Percentiles rank a stretch among this genome's conserved stretches.
Evolutionary conservation across 2,888 invertebrate genomes (phyloP).

Genomic region (Orthosia cruda): DNA sequence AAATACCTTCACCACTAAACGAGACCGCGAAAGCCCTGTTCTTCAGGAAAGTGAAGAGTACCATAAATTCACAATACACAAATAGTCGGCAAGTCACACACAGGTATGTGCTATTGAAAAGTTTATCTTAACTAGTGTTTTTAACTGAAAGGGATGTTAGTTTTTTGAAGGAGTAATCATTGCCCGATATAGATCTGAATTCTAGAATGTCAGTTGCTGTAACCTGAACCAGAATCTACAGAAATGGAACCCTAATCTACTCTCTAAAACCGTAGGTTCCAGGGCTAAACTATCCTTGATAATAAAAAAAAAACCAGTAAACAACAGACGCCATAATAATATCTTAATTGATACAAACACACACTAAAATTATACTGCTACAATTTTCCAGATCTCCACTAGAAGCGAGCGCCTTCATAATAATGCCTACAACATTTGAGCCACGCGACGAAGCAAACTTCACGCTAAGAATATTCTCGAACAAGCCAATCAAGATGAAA

Average conservation of each 20-base stretch:
- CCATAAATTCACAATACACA: constrained; percentile 97
- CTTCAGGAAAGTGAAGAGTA: constrained; percentile 96
- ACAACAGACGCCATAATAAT: neutral
- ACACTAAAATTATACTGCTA: neutral
- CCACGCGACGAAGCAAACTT: constrained; percentile 97
- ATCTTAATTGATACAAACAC: neutral
- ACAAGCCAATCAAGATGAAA: constrained; percentile 95
- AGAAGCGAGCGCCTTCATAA: constrained; percentile 95
- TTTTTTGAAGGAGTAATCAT: neutral
- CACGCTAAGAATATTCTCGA: constrained; percentile 96
- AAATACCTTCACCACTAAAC: constrained; percentile 93
- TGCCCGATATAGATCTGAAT: too few relatives aligned
- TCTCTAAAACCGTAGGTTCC: neutral
- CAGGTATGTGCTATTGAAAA: constrained; percentile 73
- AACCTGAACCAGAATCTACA: neutral
- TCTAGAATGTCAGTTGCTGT: neutral
- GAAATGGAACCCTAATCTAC: neutral
- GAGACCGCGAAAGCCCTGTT: constrained; percentile 96
- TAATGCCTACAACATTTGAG: constrained; percentile 98
- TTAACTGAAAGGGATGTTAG: neutral
- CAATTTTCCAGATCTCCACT: constrained; percentile 93
- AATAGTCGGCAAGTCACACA: constrained; percentile 96
- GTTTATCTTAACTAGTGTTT: neutral
- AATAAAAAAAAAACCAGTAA: neutral
- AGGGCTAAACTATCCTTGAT: too few relatives aligned